Base-by-base conservation (phyloP, 2,797 vertebrate species). In the Tapera naevia region DNA sequence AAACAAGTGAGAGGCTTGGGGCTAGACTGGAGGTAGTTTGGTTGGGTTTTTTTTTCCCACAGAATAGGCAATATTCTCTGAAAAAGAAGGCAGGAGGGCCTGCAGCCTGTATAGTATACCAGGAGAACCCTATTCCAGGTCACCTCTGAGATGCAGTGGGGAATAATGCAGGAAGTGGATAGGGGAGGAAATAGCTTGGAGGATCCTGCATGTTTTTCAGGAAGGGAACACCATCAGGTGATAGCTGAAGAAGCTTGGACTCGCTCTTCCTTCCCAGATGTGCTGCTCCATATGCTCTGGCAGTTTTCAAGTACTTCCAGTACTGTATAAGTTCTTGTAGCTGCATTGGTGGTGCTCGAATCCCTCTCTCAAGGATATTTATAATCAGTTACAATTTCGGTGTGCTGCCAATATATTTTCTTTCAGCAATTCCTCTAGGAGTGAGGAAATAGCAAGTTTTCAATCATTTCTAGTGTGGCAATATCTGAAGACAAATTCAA, bases 351-450 rank as follows among this genome's bases (percentile, higher is more conserved):
- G 39, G 62, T 51, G 25, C 0, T 0, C 10, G 53, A 86, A 88
- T 65, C 39, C 39, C 23, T 66, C 66, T 75, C 35, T 32, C 61
- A 18, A 70, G 50, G 72, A n/a, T 91, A 64, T 76, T 89, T 84
- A 60, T 85, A 62, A 73, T 81, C 58, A 76, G 46, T 78, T 89
- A 54, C 27, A 17, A 17, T 60, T 85, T 39, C 73, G 82, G 84
- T 81, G 21, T 71, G 66, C 73, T 86, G 76, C 66, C 91, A 93
- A 24, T 64, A n/a, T 33, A 74, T 89, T 79, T 58, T 39, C 27
- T 79, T 69, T 67, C 76, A 93, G 71, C 21, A 64, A 2, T 75
- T 93, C 43, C 45, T 86, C 51, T 76, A 80, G 24, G 51, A 92
- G 70, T 35, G 30, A 30, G 67, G 22, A 90, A 89, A 89, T 28